Conservation (phyloP, 1,140 invertebrate species). For the Pachypeltis micranthus region DNA sequence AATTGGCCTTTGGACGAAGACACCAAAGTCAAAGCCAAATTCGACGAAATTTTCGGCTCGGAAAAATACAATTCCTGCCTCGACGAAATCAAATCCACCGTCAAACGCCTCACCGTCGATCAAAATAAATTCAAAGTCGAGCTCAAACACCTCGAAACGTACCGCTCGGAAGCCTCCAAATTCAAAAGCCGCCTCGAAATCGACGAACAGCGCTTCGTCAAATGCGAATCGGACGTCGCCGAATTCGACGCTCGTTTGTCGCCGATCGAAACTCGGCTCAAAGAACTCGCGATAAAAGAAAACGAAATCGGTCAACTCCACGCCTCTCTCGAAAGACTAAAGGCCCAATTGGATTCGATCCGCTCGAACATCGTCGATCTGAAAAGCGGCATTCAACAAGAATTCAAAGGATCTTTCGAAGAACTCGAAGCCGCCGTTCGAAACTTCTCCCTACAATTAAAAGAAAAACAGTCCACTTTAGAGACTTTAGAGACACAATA, state of each 20-base stretch:
- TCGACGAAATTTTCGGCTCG: slow-evolving; percentile 97
- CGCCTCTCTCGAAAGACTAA: slow-evolving; percentile 36
- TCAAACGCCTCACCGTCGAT: neutral
- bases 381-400: slow-evolving; percentile 41
- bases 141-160: neutral
- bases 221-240: slow-evolving; percentile 42
- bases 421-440: slow-evolving; percentile 49
- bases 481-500: slow-evolving; percentile 26
- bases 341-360: slow-evolving; percentile 35
- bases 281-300: slow-evolving; percentile 24
- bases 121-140: neutral
- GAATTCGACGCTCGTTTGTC: slow-evolving; percentile 36
- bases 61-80: slow-evolving; percentile 86
- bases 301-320: slow-evolving; percentile 25
- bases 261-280: slow-evolving; percentile 16
- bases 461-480: slow-evolving; percentile 30
- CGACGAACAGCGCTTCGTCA: slow-evolving; percentile 25
- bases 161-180: neutral
- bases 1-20: slow-evolving; percentile 91
- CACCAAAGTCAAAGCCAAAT: slow-evolving; percentile 85
- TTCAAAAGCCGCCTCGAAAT: neutral
- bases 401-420: slow-evolving; percentile 46
- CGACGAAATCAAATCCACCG: slow-evolving; percentile 45
- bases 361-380: slow-evolving; percentile 32
- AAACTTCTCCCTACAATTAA: slow-evolving; percentile 31